Evolutionary conservation across 2,888 invertebrate genomes (phyloP), one percentile per base, ranked within the genome.

Genomic region (Phaonia tiefii): DNA sequence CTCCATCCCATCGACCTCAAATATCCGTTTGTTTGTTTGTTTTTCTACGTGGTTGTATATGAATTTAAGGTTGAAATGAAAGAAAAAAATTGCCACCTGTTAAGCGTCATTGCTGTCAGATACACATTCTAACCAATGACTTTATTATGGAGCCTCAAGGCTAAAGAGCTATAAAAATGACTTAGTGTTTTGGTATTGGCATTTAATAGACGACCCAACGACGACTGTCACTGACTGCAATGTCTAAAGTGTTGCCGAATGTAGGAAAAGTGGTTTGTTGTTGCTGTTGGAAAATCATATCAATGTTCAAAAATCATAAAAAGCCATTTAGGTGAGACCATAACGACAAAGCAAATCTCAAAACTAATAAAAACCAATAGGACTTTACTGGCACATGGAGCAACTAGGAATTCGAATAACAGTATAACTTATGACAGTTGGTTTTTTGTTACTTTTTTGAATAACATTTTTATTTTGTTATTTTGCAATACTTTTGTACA

Each of bases 81-180:
- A 51, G 39, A 0, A 65, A 42, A 1, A 26, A 75, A 56, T 78
- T 84, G 83, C 87, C 88, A 88, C 88, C 88, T 88, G 88, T 88
- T 88, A 84, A 84, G 85, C 85, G 46, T 71, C 31, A 8, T 31
- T 31, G 31, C 4, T 31, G 31, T 58, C 51, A 42, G 25, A 75
- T 69, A 70, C 10, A 37, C 66, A 42, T 70, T 56, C 39, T 1
- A 67, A 65, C 20, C 72, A 72, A 75, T 60, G 54, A 66, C 72
- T 80, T 76, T 58, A 66, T 26, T 22, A 70, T 66, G 44, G 67
- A 74, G 75, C 80, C 81, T 77, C 76, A 72, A 72, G 84, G 83
- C 83, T 69, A 79, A 77, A 83, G 79, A 83, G 79, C 85, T 87
- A 88, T 88, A 88, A 89, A 88, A 87, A 88, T 89, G 89, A 89